Conservation (phyloP, 2,888 invertebrate species). For the Drosophila fulvimacula region DNA sequence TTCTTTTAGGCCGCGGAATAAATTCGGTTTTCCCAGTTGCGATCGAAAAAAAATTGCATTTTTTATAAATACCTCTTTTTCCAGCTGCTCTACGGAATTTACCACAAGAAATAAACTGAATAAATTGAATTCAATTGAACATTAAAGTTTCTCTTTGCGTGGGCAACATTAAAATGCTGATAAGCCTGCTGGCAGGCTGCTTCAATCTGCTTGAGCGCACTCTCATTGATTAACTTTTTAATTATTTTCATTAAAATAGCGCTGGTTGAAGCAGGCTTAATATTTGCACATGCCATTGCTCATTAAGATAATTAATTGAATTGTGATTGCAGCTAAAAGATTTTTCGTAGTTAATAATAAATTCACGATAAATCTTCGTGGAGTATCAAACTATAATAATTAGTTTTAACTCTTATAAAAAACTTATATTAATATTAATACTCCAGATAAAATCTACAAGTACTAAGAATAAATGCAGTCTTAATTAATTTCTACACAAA, state of each 20-base stretch:
- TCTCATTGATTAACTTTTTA: constrained; percentile 27
- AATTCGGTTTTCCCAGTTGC: constrained; percentile 2
- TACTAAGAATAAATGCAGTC: no score
- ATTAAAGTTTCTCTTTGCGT: background rate
- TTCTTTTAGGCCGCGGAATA: background rate
- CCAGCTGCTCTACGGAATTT: background rate
- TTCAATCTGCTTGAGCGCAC: background rate
- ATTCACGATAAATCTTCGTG: background rate
- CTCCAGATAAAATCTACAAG: no score
- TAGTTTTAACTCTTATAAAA: no score
- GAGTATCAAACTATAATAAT: no score
- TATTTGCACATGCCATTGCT: constrained; percentile 3
- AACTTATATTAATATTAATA: no score
- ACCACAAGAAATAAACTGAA: background rate
- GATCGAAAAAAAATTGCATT: background rate
- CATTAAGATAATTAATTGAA: constrained; percentile 9
- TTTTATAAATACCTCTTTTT: background rate
- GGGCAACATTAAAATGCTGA: constrained; percentile 47
- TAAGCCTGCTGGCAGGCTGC: constrained; percentile 39
- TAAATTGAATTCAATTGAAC: constrained; percentile 1
- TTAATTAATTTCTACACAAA: no score
- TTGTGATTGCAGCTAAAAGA: background rate
- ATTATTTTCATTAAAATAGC: constrained; percentile 48
- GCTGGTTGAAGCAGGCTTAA: constrained; percentile 30
- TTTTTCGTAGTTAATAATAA: background rate